These are phyloP conservation scores for Hystrix cristata DNA, from an alignment of 2,113 vertebrate genomes.

Conservation along the genomic window DNA sequence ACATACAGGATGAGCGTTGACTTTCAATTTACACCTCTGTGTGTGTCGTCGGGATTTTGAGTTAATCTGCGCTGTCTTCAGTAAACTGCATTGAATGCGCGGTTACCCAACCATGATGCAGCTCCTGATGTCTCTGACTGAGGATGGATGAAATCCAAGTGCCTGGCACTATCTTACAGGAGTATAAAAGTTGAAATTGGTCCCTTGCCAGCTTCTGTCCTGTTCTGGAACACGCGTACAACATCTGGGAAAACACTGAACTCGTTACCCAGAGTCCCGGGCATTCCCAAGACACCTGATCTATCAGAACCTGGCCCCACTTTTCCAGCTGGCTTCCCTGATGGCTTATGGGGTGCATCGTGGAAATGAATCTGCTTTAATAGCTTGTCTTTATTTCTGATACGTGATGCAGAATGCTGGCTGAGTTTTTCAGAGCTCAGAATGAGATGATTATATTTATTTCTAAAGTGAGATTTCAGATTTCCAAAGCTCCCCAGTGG, in stretches of 20 bases:
- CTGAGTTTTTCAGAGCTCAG: background rate
- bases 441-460: background rate
- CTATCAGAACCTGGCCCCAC: constrained; percentile 62
- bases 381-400: constrained; percentile 45
- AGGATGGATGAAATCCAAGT: constrained; percentile 83
- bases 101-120: constrained; percentile 74
- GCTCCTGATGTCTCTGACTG: constrained; percentile 78
- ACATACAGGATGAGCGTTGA: constrained; percentile 76
- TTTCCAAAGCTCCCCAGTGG: background rate
- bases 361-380: background rate
- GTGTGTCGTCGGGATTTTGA: constrained; percentile 80
- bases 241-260: constrained; percentile 81
- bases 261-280: constrained; percentile 79
- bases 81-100: constrained; percentile 79
- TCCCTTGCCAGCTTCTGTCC: constrained; percentile 82
- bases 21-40: constrained; percentile 84
- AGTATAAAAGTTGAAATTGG: constrained; percentile 84
- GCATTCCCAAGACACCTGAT: constrained; percentile 71
- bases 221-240: constrained; percentile 80
- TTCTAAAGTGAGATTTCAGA: background rate
- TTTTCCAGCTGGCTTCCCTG: constrained; percentile 57
- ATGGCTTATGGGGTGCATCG: constrained; percentile 24
- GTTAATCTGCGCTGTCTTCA: constrained; percentile 84
- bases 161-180: constrained; percentile 84
- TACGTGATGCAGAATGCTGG: constrained; percentile 35